Percentiles rank a stretch among this genome's conserved stretches.
Conservation (phyloP, 1,140 invertebrate species). For the Drosophila ogumai region DNA sequence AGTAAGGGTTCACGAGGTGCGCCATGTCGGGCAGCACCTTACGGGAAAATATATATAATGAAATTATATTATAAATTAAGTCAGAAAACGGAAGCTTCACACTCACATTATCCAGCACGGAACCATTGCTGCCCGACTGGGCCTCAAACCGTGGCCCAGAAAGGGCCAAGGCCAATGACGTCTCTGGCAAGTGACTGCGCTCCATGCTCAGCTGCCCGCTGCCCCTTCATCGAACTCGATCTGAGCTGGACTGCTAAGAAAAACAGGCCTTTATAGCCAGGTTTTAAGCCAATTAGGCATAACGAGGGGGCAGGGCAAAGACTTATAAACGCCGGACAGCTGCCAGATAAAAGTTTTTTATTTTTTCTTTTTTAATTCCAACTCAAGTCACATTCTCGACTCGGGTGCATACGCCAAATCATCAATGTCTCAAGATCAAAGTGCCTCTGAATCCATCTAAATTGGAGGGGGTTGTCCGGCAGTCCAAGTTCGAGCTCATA, state of each 20-base stretch:
- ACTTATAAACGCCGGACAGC: not conserved
- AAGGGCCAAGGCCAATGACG: constrained; percentile 36
- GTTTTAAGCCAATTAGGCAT: constrained; percentile 62
- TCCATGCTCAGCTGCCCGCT: constrained; percentile 60
- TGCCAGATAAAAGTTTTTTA: constrained; percentile 53
- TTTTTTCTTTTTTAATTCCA: not conserved
- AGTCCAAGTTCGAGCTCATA: constrained; percentile 14
- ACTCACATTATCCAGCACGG: constrained; percentile 69
- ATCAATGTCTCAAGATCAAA: not conserved
- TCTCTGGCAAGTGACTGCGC: constrained; percentile 47
- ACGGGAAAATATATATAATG: no score
- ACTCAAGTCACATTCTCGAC: not conserved
- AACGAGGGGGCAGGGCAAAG: constrained; percentile 2
- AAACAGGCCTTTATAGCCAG: constrained; percentile 45
- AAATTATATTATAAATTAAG: no score
- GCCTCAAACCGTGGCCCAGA: constrained; percentile 59
- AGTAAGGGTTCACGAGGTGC: constrained; percentile 89
- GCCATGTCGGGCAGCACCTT: constrained; percentile 88
- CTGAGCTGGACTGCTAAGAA: constrained; percentile 4
- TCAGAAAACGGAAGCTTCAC: no score
- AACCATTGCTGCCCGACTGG: constrained; percentile 60
- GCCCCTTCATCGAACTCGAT: constrained; percentile 43
- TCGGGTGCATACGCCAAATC: not conserved
- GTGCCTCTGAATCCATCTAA: not conserved
- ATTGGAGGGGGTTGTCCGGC: not conserved